These are phyloP conservation scores for Willisornis vidua DNA, from an alignment of 2,113 vertebrate species.

Conservation along the genomic window DNA sequence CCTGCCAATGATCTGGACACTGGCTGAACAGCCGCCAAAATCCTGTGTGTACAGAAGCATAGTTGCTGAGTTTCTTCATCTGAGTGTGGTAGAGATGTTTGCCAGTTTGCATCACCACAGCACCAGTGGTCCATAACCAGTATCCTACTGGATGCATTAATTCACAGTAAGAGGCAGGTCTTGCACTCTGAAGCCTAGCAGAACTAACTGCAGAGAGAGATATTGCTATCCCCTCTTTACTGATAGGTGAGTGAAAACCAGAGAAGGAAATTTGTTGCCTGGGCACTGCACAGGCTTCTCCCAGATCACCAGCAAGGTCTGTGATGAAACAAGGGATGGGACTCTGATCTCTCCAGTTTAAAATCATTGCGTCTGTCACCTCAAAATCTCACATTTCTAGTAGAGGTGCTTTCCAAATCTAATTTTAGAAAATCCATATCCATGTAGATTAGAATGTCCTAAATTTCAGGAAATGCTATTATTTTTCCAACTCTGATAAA, in stretches of 20 bases:
- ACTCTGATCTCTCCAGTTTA: accelerated
- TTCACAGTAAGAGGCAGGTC: neutral
- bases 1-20: neutral
- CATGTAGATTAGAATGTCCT: neutral
- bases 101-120: neutral
- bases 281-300: neutral
- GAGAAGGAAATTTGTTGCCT: neutral
- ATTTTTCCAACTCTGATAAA: neutral
- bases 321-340: neutral
- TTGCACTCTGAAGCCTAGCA: neutral
- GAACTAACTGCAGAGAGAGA: neutral
- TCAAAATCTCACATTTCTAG: neutral
- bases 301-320: neutral
- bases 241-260: neutral
- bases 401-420: neutral
- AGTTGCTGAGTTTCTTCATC: neutral
- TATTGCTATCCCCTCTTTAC: neutral
- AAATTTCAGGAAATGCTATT: neutral
- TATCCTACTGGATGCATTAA: neutral
- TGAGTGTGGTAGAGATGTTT: neutral
- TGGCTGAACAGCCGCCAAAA: neutral
- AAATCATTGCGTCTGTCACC: neutral
- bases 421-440: neutral
- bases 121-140: neutral
- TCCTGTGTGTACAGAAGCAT: neutral